Evolutionary conservation across 1,140 invertebrate genomes (phyloP).

Genomic region (Drosophila pruinosa): DNA sequence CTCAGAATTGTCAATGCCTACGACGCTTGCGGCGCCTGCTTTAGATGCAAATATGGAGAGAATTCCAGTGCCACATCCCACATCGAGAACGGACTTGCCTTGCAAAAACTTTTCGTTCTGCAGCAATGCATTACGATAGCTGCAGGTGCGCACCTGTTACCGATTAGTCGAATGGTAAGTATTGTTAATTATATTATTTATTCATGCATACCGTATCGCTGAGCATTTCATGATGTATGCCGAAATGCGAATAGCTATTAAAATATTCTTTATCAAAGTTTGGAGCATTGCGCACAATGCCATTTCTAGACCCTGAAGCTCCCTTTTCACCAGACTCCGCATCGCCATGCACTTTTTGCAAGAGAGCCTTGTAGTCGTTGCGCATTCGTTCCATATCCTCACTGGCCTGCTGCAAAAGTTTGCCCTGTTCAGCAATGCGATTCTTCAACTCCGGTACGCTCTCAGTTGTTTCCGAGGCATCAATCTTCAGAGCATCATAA

Average conservation of each 20-base stretch:
- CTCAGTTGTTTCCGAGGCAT: background rate
- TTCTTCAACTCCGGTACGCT: slow-evolving; percentile 28
- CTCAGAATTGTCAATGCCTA: slow-evolving; percentile 95
- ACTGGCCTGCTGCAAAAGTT: slow-evolving; percentile 84
- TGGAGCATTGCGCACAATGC: slow-evolving; percentile 69
- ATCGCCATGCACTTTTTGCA: slow-evolving; percentile 69
- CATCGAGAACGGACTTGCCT: slow-evolving; percentile 94
- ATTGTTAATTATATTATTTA: slow-evolving; percentile 2
- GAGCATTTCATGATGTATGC: slow-evolving; percentile 98
- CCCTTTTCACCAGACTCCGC: slow-evolving; percentile 51
- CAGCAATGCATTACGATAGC: slow-evolving; percentile 96
- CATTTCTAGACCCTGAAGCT: slow-evolving; percentile 43
- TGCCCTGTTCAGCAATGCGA: slow-evolving; percentile 46
- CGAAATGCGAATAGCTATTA: slow-evolving; percentile 97
- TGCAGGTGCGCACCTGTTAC: slow-evolving; percentile 89
- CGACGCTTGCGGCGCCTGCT: slow-evolving; percentile 95
- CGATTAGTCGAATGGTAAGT: slow-evolving; percentile 73
- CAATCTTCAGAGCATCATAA: slow-evolving; percentile 47
- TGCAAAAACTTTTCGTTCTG: slow-evolving; percentile 89
- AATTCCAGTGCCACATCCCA: slow-evolving; percentile 97
- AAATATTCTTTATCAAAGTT: slow-evolving; percentile 92
- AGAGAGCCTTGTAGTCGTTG: slow-evolving; percentile 84
- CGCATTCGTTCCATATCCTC: slow-evolving; percentile 88
- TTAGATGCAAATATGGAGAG: slow-evolving; percentile 97
- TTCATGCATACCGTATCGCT: slow-evolving; percentile 84